Base-by-base conservation (phyloP, 2,113 vertebrate species). In the Typhlomys cinereus region DNA sequence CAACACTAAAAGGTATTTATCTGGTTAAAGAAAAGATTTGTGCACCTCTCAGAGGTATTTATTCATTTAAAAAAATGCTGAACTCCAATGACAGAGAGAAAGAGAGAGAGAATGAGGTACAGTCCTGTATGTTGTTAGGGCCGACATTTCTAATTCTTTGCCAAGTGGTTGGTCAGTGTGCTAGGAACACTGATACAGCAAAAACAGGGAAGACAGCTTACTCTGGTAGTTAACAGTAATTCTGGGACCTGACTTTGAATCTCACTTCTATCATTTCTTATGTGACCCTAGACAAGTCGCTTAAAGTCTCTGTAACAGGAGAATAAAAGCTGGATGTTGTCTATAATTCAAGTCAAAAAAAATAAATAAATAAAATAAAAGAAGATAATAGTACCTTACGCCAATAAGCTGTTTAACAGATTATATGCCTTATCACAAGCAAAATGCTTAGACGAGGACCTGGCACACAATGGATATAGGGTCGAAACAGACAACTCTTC, bases 211-310 rank as follows among this genome's bases (percentile, higher is more conserved):
- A 91, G 36, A 46, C 17, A 62, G 29, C 50, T 88, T 82, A 9
- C 48, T 69, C 70, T 89, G 34, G 23, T 62, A n/a, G 29, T 83
- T 75, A 80, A 69, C 59, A 70, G 21, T 50, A 13, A 12, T n/a
- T 88, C 84, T 83, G 46, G 36, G 81, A 46, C n/a, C 29, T 70
- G 48, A 57, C 67, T 85, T 86, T 86, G 70, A 75, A 54, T 83
- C 39, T 86, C 17, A 74, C 31, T 17, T 90, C 44, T 90, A 36
- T 62, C 74, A 57, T 69, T 91, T 85, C 64, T 62, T 46, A 1
- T 82, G 61, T 54, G 44, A 86, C 69, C 12, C n/a, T 76, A 75
- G 15, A 46, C 46, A 48, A 86, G 75, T 73, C 86, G 74, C 27
- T 90, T 76, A 48, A 70, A 8, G 18, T 76, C 50, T 82, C 41